Evolutionary conservation across 2,888 invertebrate genomes (phyloP).

Genomic region (Acanthococcus lagerstroemiae): DNA sequence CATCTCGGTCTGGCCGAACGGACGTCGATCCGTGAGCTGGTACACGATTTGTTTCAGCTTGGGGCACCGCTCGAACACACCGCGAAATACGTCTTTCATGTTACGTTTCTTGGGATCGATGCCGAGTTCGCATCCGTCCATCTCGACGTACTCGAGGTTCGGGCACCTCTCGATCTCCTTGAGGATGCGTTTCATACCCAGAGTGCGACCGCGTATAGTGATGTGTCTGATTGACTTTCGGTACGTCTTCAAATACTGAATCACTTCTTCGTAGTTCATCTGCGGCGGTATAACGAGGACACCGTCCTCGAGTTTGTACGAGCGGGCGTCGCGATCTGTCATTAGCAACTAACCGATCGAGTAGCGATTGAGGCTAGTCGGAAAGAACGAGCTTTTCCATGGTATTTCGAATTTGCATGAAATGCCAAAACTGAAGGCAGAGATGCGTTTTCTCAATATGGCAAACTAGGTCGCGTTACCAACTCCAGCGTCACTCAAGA

Average conservation of each 20-base stretch:
- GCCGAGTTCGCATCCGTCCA: slow-evolving; percentile 1
- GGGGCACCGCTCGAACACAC: slow-evolving; percentile 5
- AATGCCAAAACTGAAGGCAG: too few species aligned
- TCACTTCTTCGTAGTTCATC: slow-evolving; percentile 15
- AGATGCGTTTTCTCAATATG: too few species aligned
- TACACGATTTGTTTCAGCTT: slow-evolving; percentile 4
- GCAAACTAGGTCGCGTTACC: too few species aligned
- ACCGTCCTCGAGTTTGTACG: slow-evolving; percentile 13
- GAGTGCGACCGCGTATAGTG: slow-evolving; percentile 1
- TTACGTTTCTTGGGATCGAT: background rate
- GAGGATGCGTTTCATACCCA: slow-evolving; percentile 12
- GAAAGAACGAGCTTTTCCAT: too few species aligned
- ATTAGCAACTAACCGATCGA: too few species aligned
- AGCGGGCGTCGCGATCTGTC: background rate
- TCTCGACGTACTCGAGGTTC: slow-evolving; percentile 4
- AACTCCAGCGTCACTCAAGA: too few species aligned
- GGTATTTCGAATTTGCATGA: too few species aligned
- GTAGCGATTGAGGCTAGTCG: too few species aligned
- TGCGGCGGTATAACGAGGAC: slow-evolving; percentile 9
- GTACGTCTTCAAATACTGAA: slow-evolving; percentile 16
- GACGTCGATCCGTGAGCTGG: background rate
- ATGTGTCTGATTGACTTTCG: slow-evolving; percentile 1
- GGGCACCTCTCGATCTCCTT: slow-evolving; percentile 6
- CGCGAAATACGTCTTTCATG: background rate
- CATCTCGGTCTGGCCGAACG: background rate